Evolutionary conservation across 2,113 vertebrate genomes (phyloP), one percentile per base, ranked within the genome.

Genomic region (Baryphthengus martii): DNA sequence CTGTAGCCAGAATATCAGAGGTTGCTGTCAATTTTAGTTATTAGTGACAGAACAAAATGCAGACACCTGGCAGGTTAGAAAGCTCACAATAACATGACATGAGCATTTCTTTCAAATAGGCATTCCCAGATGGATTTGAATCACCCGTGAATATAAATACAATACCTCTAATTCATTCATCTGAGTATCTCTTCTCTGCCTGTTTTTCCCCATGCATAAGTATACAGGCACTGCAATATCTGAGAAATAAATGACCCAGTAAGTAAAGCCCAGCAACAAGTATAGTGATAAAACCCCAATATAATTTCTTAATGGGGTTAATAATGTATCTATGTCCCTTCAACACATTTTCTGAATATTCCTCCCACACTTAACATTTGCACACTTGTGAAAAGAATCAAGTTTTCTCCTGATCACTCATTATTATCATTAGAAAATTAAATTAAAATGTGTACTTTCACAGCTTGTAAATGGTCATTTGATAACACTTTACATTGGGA

Each of bases 361-460:
- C 77, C 58, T 68, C 16, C 31, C 70, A 13, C 40, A 53, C 31
- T 92, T 74, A 93, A 20, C 55, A 68, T 93, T 94, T 94, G 42
- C 79, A 40, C 14, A 73, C 37, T 42, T 96, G 14, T 53, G 16
- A 95, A 95, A 95, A 79, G 24, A 95, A 39, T 72, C 29, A 45
- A 76, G 18, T 3, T 75, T 77, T 78, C 25, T 84, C 67, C 49
- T 84, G 25, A 71, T 85, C 52, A 90, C 92, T 97, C 56, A 85
- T 93, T 77, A 92, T 71, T 85, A 90, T 52, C 39, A 85, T 96
- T 94, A 95, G 87, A 95, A 96, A 93, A 96, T 89, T 92, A 97
- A 97, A 94, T 93, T 28, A 95, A 96, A 97, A 85, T 77, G 9
- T 79, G 42, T 92, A 95, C 93, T 84, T 73, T 80, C 40, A 89